phyloP scores from a whole-genome alignment of 2,888 invertebrate species.

The Rhimphoctona megacephalus region DNA sequence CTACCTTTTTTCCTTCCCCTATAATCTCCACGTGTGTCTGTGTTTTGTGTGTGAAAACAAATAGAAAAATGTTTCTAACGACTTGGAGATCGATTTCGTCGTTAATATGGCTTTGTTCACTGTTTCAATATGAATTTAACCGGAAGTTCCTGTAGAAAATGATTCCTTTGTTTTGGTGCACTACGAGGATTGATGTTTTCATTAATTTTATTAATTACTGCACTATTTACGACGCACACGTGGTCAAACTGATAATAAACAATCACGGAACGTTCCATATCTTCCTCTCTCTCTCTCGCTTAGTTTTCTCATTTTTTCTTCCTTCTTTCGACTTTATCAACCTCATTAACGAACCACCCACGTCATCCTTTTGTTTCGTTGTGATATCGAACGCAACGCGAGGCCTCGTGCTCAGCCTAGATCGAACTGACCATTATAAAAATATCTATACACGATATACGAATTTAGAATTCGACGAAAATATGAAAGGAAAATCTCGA shows the following conservation, averaged over 20 bases:
- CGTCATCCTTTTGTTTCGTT: constrained; percentile 74
- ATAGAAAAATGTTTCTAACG: constrained; percentile 12
- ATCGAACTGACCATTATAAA: neutral
- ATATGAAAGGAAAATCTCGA: neutral
- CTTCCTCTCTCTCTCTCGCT: constrained; percentile 7
- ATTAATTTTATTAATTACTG: neutral
- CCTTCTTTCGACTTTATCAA: neutral
- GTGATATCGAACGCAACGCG: constrained; percentile 38
- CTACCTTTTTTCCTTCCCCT: constrained; percentile 1
- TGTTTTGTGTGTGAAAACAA: neutral
- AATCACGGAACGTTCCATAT: neutral
- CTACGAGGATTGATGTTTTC: constrained; percentile 1
- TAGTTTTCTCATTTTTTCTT: constrained; percentile 7
- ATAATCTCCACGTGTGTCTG: neutral
- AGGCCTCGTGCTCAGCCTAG: constrained; percentile 17
- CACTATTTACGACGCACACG: constrained; percentile 55
- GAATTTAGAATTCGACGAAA: neutral
- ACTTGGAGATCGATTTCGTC: neutral
- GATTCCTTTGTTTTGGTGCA: constrained; percentile 1
- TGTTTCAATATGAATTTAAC: constrained; percentile 49
- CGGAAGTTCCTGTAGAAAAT: constrained; percentile 40
- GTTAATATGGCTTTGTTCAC: neutral
- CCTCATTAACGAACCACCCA: constrained; percentile 72
- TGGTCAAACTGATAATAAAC: constrained; percentile 58
- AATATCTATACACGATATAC: neutral